Conservation (phyloP, 2,797 vertebrate genomes). For the Jordanella pulchra region DNA sequence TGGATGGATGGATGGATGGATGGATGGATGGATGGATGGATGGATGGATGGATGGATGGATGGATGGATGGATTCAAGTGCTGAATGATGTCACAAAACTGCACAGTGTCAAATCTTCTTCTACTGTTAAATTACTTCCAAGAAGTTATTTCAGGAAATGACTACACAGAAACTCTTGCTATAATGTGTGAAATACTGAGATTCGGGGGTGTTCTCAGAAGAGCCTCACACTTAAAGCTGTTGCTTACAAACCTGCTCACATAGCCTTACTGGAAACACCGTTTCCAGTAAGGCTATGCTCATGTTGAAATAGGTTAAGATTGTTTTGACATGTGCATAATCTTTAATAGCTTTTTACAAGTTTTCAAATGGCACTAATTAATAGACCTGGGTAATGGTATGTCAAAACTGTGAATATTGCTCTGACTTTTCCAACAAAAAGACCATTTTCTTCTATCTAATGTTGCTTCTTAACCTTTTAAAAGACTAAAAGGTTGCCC, state of each 20-base stretch:
- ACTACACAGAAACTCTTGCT: not conserved
- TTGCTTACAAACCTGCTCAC: slow-evolving; percentile 3
- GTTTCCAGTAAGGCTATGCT: not conserved
- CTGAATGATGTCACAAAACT: too few relatives aligned
- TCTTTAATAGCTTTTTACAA: not conserved
- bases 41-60: too few relatives aligned
- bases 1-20: too few relatives aligned
- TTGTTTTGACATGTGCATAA: not conserved
- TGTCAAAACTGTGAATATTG: slow-evolving; percentile 9
- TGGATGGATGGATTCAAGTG: too few relatives aligned
- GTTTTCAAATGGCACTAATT: slow-evolving; percentile 34
- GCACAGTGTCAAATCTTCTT: too few relatives aligned
- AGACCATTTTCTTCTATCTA: not conserved
- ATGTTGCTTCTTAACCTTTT: slow-evolving; percentile 14
- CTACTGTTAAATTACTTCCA: not conserved
- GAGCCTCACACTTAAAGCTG: not conserved
- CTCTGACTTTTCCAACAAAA: slow-evolving; percentile 4
- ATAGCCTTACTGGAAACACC: too few relatives aligned
- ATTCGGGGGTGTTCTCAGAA: not conserved
- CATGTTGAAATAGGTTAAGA: not conserved
- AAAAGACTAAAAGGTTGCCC: slow-evolving; percentile 22
- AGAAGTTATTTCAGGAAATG: not conserved
- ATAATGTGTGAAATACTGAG: not conserved
- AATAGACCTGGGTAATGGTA: slow-evolving; percentile 1
- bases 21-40: too few relatives aligned